Percentiles rank a stretch among this genome's conserved stretches.
phyloP scores from a whole-genome alignment of 1,140 invertebrate species.

The Druon quercuslanigerum region DNA sequence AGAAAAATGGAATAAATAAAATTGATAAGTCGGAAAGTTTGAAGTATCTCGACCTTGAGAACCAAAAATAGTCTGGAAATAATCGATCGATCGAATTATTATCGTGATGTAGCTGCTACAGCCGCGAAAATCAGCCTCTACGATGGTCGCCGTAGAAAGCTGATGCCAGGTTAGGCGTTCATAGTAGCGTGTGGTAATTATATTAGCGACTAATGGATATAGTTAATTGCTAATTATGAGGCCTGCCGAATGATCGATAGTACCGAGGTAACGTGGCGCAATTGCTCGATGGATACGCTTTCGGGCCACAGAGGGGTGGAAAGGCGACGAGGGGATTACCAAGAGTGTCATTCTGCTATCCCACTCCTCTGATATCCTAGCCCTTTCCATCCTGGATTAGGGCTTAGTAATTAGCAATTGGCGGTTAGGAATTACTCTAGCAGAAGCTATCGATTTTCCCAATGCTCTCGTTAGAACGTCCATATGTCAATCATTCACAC shows the following conservation, averaged over 20 bases:
- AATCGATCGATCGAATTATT: constrained; percentile 40
- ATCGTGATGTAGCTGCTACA: constrained; percentile 57
- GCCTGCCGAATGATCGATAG: constrained; percentile 76
- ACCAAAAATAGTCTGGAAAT: neutral
- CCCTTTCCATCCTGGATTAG: constrained; percentile 44
- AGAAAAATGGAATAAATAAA: too few species aligned
- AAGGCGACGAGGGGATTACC: constrained; percentile 62
- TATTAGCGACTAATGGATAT: constrained; percentile 76
- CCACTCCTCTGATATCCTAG: constrained; percentile 31
- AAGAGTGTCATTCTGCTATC: constrained; percentile 67
- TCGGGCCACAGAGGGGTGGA: constrained; percentile 49
- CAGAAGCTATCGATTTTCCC: constrained; percentile 31
- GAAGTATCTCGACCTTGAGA: too few species aligned
- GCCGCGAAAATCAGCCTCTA: constrained; percentile 68
- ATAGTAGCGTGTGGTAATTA: constrained; percentile 74
- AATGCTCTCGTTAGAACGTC: neutral
- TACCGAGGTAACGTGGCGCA: constrained; percentile 65
- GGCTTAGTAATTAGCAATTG: constrained; percentile 57
- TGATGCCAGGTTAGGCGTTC: constrained; percentile 67
- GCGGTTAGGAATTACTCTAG: constrained; percentile 58
- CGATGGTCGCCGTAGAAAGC: constrained; percentile 57
- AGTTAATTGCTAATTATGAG: constrained; percentile 77
- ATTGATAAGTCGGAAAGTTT: too few species aligned
- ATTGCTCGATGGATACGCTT: constrained; percentile 42
- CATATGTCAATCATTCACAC: neutral